Evolutionary conservation across 2,888 invertebrate genomes (phyloP), one percentile per base, ranked within the genome.

Genomic region (Dryobotodes eremita): DNA sequence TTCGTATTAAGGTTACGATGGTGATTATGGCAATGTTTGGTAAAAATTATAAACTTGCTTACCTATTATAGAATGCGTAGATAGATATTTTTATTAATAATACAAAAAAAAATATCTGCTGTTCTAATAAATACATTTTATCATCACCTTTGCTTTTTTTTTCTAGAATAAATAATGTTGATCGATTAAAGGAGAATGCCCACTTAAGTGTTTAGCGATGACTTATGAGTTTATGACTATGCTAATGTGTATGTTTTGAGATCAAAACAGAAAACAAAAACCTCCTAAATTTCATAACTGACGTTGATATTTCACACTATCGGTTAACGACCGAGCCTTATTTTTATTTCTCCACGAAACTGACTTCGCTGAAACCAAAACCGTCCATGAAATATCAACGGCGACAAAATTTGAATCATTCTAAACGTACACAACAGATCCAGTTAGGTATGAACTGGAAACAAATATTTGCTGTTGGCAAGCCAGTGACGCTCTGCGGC

Each of bases 391-490:
- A 83, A 86, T 79, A 74, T 76, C 83, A 71, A 53, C 50, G 53
- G 1, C 72, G 31, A 80, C 73, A 81, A 76, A 84, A 84, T 80
- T 77, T 74, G 15, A 79, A 84, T 71, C 77, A 77, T 82, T 75
- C 71, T 77, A 84, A 88, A 79, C 77, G 70, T 15, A 84, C 79
- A 86, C 80, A 82, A 77, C 66, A 72, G 76, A 82, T 77, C 50
- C 76, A 75, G 87, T 87, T 82, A 84, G 76, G 77, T 82, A 88
- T 88, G 77, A 78, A 80, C 62, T 50, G 77, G 71, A 77, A 65
- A 80, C 82, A 86, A 86, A 90, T 90, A 86, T 89, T 88, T 86
- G 85, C 72, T 71, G 66, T 80, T 70, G 79, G 82, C 75, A 77
- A 79, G 71, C 76, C 81, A 79, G 80, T 83, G 86, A 81, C 80